Base-by-base conservation (phyloP, 53 echinoderm and acorn worm genomes). In the Henricia sp. region DNA sequence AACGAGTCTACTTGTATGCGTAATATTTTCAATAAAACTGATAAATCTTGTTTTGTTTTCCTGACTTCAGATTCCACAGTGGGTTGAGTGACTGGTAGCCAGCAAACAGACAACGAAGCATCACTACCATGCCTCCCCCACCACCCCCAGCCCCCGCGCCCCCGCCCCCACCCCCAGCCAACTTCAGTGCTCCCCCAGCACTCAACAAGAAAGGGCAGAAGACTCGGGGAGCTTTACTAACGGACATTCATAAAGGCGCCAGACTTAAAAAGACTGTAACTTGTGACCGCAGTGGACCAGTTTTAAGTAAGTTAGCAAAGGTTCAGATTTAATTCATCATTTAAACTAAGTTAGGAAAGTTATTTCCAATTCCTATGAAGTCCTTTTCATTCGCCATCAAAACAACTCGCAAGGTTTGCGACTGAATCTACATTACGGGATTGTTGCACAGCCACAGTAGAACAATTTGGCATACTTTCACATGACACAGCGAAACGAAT, bases 111-210 rank as follows among this genome's bases (percentile, higher is more conserved):
- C 19, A 57, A 14, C 9, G 28, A 16, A 20, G 34, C 17, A 71
- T 88, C 86, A 32, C 93, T 82, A 84, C 85, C 74, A 88, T 90
- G 90, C 91, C 95, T 85, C 92, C 92, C 56, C 91, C 91, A 40
- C 91, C 88, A 24, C 91, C 91, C 37, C 92, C 95, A 43, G 92
- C 95, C 4, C 92, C 95, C 26, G 90, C 90, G 57, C 96, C 96
- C 38, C 96, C 96, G 14, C 91, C 91, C 38, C 96, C 96, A 2
- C 96, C 96, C 67, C 83, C 94, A 6, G 86, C 91, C 27, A 94
- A 94, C 82, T 39, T 75, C 38, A 89, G 86, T 16, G 60, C 72
- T 20, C 87, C 84, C 2, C 91, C 94, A 23, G 48, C 58, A 0
- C 73, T 83, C 21, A 50, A 17, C 42, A 91, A 91, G 65, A 87